Evolutionary conservation across 2,888 invertebrate genomes (phyloP), one percentile per base, ranked within the genome.

Genomic region (Drosophila anomelani): DNA sequence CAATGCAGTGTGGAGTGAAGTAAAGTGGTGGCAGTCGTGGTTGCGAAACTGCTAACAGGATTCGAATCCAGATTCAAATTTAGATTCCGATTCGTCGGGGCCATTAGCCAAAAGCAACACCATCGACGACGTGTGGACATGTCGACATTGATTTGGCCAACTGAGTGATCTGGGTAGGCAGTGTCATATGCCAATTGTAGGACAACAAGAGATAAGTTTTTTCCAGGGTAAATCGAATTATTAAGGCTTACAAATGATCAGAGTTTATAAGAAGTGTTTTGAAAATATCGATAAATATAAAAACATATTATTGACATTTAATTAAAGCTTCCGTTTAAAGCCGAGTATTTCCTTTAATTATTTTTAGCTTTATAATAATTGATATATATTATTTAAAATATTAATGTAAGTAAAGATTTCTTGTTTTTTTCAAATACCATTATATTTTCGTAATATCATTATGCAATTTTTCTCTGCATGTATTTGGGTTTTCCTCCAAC

Each of bases 41-140:
- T 73, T 73, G 75, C 58, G 58, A 55, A 75, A 75, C 44, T 12
- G 41, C 44, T 43, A 75, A 75, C 75, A 76, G 75, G 75, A 76
- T 76, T 51, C 51, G 13, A 41, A 53, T 38, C 51, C 51, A 51
- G 75, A 76, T 76, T 69, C 56, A 47, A 41, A 61, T 54, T 62
- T 15, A 20, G 36, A 57, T 58, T 47, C 57, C 10, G 34, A 73
- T 55, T 57, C 53, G 38, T 29, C 44, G 67, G 60, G 58, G 53
- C 76, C 85, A 87, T 83, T 86, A 87, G 85, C 77, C 75, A 34
- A 39, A 77, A 69, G 82, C 81, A 86, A 83, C 85, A 83, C 82
- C 87, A 86, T 81, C 63, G 79, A 68, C 75, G 82, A 81, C 70
- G 58, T 63, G 75, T 59, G 71, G 64, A 54, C 69, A 63, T 61